Evolutionary conservation across 2,797 vertebrate genomes (phyloP), one percentile per base, ranked within the genome.

Genomic region (Lepilemur ruficaudatus): DNA sequence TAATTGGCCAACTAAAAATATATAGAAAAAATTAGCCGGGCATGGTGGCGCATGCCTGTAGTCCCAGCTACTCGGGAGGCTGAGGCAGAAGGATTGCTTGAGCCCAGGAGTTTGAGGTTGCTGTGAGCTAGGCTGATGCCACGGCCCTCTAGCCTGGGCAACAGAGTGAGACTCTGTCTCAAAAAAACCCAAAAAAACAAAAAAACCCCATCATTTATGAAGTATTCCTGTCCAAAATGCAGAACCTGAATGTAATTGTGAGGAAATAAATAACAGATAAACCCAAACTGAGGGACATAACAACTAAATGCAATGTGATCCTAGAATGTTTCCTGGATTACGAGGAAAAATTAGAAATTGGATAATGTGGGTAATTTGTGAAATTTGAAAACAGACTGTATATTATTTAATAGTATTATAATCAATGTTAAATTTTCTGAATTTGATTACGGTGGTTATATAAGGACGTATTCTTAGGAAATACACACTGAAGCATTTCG

Each of bases 391-490:
- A 65, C 4, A 70, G 50, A 70, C 65, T 84, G 0, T 5, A 50
- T 82, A 84, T 85, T 85, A 95, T 82, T 86, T 73, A 52, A 70
- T 41, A 80, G n/a, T 48, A 86, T 65, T 67, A 76, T 61, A 10
- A 13, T 63, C 46, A 70, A 8, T 63, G 22, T 82, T 65, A 92
- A 61, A 61, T 83, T 92, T 67, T 43, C 72, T 76, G 69, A 92
- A 79, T 82, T 88, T 87, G 61, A 52, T 90, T 76, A 55, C 38
- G 90, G n/a, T 55, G 52, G 23, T 63, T 91, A 43, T 13, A 61
- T 55, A 88, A 80, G 28, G 22, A 52, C 91, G 30, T 79, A 59
- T 91, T 92, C 59, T 91, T 73, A 94, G 75, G 81, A 83, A 92
- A 76, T 23, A 93, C 17, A 93, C 14, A 87, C 13, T 20, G 73